A percentile compares a stretch with the other conserved stretches of the same genome.
Conservation (phyloP, 2,113 vertebrate species). For the Corydoras maculifer region DNA sequence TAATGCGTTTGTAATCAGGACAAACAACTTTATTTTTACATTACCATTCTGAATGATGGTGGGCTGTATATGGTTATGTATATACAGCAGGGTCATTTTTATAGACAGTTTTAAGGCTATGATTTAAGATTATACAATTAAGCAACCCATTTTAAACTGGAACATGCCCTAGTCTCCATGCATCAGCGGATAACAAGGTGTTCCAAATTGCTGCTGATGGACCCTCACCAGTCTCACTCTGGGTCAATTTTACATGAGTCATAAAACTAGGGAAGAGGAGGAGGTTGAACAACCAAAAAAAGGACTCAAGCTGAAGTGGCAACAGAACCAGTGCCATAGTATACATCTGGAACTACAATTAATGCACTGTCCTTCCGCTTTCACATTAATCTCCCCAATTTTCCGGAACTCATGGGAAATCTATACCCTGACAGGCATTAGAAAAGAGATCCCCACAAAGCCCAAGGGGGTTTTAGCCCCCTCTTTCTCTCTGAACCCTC, state of each 20-base stretch:
- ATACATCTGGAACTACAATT: slow-evolving; percentile 67
- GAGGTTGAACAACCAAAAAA: slow-evolving; percentile 30
- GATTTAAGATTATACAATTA: slow-evolving; percentile 3
- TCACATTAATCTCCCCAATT: slow-evolving; percentile 66
- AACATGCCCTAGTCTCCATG: slow-evolving; percentile 5
- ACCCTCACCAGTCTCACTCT: slow-evolving; percentile 41
- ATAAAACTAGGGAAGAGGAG: slow-evolving; percentile 51
- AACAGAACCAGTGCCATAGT: slow-evolving; percentile 37
- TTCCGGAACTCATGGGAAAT: slow-evolving; percentile 62
- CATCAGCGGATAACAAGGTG: slow-evolving; percentile 62
- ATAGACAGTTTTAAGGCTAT: background rate
- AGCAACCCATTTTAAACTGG: slow-evolving; percentile 7
- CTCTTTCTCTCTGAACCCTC: slow-evolving; percentile 26
- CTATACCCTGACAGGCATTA: slow-evolving; percentile 57
- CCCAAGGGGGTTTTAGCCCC: slow-evolving; percentile 46
- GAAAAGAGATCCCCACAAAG: slow-evolving; percentile 45
- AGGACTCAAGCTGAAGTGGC: slow-evolving; percentile 41
- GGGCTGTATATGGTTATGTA: no score
- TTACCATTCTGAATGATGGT: no score
- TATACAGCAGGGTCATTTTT: background rate
- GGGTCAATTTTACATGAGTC: slow-evolving; percentile 62
- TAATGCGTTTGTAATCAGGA: no score
- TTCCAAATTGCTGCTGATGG: slow-evolving; percentile 62
- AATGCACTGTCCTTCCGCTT: slow-evolving; percentile 56
- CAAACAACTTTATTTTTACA: no score